Conservation (phyloP, 2,888 invertebrate genomes). For the Agrotis segetum region DNA sequence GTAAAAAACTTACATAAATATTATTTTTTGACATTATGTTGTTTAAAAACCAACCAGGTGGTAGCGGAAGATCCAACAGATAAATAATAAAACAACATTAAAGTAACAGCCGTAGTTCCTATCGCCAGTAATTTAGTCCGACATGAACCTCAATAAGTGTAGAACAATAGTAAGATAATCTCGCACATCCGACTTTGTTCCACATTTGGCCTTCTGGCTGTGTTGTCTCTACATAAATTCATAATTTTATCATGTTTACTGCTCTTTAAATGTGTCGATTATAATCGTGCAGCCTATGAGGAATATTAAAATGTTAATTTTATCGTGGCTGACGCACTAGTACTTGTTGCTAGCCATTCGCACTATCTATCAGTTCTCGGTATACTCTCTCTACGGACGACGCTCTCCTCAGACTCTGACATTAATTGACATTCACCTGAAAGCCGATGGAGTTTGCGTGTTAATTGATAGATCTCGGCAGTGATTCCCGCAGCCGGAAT, state of each 20-base stretch:
- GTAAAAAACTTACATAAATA: neutral
- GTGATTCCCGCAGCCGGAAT: conserved; percentile 68
- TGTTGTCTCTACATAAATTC: conserved; percentile 49
- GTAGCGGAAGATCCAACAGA: conserved; percentile 1
- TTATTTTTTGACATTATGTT: neutral
- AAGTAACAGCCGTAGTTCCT: conserved; percentile 45
- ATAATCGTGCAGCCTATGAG: conserved; percentile 37
- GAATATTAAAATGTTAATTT: conserved; percentile 54
- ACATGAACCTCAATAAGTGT: conserved; percentile 31
- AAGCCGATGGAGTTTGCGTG: conserved; percentile 83
- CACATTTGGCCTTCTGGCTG: conserved; percentile 51
- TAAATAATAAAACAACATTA: conserved; percentile 25
- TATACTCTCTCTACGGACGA: conserved; percentile 67
- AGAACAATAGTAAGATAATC: conserved; percentile 65
- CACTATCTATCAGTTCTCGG: conserved; percentile 66
- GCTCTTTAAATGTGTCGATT: conserved; percentile 45
- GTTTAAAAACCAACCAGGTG: neutral
- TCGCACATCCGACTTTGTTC: conserved; percentile 52
- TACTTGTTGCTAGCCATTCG: conserved; percentile 64
- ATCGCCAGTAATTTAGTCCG: conserved; percentile 37
- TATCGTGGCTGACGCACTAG: conserved; percentile 45
- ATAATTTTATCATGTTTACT: conserved; percentile 57
- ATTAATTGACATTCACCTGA: conserved; percentile 86
- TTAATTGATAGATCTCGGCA: conserved; percentile 86
- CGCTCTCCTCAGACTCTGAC: conserved; percentile 74